phyloP scores from a whole-genome alignment of 2,113 vertebrate species.

The Nothobranchius furzeri region DNA sequence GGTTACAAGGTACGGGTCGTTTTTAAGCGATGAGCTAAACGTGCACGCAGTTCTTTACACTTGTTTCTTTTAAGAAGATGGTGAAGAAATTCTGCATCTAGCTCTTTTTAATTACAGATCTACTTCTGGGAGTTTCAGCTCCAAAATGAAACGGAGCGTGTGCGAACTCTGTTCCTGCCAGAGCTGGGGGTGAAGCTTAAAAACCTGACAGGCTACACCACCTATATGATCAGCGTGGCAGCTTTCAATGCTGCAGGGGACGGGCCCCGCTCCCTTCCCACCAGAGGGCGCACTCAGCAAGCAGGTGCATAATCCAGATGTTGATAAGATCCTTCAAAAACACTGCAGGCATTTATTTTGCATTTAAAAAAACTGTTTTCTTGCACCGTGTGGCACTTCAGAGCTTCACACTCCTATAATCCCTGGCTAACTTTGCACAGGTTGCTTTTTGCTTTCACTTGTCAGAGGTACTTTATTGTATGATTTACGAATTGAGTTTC shows the following conservation, averaged over 20 bases:
- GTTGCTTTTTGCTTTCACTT: background rate
- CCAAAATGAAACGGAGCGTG: constrained; percentile 83
- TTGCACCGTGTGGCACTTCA: background rate
- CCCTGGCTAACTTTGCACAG: background rate
- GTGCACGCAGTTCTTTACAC: constrained; percentile 5
- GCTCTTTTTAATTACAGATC: constrained; percentile 78
- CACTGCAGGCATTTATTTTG: background rate
- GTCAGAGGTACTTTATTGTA: background rate
- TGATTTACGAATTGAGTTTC: background rate
- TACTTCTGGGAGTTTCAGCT: constrained; percentile 94
- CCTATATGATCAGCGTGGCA: constrained; percentile 90
- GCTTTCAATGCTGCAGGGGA: constrained; percentile 96
- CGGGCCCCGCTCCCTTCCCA: constrained; percentile 85
- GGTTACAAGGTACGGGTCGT: constrained; percentile 88
- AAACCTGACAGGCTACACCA: constrained; percentile 94
- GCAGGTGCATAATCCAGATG: constrained; percentile 82
- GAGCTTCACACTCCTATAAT: background rate
- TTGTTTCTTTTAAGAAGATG: constrained; percentile 16
- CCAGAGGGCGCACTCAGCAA: constrained; percentile 91
- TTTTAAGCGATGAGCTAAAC: background rate
- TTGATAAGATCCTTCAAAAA: constrained; percentile 7
- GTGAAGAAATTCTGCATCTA: constrained; percentile 9
- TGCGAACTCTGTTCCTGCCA: constrained; percentile 91
- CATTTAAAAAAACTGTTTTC: background rate
- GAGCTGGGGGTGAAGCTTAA: constrained; percentile 91